Percentiles rank a stretch among this genome's conserved stretches.
Evolutionary conservation across 1,140 invertebrate genomes (phyloP).

Genomic region (Leptoteleia sp.): DNA sequence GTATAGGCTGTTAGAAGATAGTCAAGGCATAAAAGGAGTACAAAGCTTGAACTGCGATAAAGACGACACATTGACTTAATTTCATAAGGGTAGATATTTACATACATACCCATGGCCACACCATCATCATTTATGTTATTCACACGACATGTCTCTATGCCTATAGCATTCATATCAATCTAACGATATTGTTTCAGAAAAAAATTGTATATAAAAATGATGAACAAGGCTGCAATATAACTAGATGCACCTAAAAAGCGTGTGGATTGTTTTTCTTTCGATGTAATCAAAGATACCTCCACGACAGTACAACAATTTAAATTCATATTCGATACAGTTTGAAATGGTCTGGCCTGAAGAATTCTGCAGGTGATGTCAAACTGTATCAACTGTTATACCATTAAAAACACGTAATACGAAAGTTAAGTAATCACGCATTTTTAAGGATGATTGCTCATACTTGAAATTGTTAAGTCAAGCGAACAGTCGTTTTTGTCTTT

Average conservation of each 20-base stretch:
- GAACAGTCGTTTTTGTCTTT: slow-evolving; percentile 73
- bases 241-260: slow-evolving; percentile 65
- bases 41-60: slow-evolving; percentile 56
- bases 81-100: slow-evolving; percentile 62
- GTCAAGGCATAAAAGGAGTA: slow-evolving; percentile 50
- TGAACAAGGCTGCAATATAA: slow-evolving; percentile 61
- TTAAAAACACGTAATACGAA: slow-evolving; percentile 44
- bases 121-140: slow-evolving; percentile 81
- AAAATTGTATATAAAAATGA: slow-evolving; percentile 47
- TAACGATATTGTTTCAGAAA: slow-evolving; percentile 52
- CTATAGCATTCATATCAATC: slow-evolving; percentile 59
- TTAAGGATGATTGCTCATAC: slow-evolving; percentile 39
- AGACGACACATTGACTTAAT: slow-evolving; percentile 47
- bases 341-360: slow-evolving; percentile 72
- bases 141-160: slow-evolving; percentile 72
- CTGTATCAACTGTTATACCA: slow-evolving; percentile 79
- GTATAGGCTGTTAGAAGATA: slow-evolving; percentile 33
- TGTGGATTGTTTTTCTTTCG: slow-evolving; percentile 51
- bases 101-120: slow-evolving; percentile 82
- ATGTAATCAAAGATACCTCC: slow-evolving; percentile 49
- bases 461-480: slow-evolving; percentile 70
- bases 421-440: slow-evolving; percentile 41
- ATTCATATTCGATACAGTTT: slow-evolving; percentile 78
- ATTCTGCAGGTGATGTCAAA: slow-evolving; percentile 72
- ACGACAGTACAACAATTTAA: slow-evolving; percentile 47